Evolutionary conservation across 1,140 invertebrate species (phyloP).

Genomic region (Tetramorium alpestre): DNA sequence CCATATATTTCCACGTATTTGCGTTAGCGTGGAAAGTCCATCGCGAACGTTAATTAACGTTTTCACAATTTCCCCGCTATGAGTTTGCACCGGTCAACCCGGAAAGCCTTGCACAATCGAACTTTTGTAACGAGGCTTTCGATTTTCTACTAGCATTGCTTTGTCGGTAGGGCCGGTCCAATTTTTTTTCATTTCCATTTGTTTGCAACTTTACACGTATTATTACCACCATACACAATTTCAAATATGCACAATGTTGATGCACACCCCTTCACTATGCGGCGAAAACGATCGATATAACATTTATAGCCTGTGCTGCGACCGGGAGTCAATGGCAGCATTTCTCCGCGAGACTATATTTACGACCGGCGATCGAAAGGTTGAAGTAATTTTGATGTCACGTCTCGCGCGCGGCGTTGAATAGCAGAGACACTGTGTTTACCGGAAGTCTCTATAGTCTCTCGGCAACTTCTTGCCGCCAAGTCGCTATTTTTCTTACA

Average conservation of each 20-base stretch:
- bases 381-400: conserved; percentile 67
- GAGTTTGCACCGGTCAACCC: conserved; percentile 39
- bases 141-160: conserved; percentile 36
- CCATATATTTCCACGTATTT: conserved; percentile 18
- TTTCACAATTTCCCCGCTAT: conserved; percentile 31
- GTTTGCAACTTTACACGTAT: conserved; percentile 51
- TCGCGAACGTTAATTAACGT: conserved; percentile 48
- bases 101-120: conserved; percentile 48
- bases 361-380: conserved; percentile 61
- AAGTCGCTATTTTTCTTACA: conserved; percentile 6
- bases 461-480: not conserved
- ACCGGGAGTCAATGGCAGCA: conserved; percentile 63
- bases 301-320: conserved; percentile 44
- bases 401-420: conserved; percentile 40
- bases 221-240: conserved; percentile 27
- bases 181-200: conserved; percentile 46
- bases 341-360: conserved; percentile 45
- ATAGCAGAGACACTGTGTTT: conserved; percentile 44
- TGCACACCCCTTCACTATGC: conserved; percentile 2
- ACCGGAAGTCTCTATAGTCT: conserved; percentile 47
- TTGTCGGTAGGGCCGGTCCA: not conserved
- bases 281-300: conserved; percentile 48
- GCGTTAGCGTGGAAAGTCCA: conserved; percentile 37
- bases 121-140: conserved; percentile 53
- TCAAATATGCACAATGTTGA: conserved; percentile 53